Conservation (phyloP, 2,888 invertebrate species). For the Calliopum simillimum region DNA sequence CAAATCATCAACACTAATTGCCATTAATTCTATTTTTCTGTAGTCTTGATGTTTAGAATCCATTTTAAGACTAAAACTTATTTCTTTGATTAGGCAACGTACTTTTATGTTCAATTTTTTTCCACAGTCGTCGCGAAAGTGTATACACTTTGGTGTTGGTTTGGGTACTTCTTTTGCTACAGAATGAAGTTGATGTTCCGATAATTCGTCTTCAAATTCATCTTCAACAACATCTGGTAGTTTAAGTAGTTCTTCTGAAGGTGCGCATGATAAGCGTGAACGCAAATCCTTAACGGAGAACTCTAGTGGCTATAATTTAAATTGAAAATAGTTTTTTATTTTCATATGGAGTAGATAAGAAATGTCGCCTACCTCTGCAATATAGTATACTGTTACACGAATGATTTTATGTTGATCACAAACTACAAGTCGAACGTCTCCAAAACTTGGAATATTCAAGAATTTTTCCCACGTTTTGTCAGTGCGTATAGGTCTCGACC, state of each 20-base stretch:
- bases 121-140: constrained; percentile 52
- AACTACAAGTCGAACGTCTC: constrained; percentile 69
- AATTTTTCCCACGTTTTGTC: constrained; percentile 70
- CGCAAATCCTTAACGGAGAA: constrained; percentile 66
- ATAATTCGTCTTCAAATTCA: not conserved
- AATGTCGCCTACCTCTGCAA: constrained; percentile 55
- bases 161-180: constrained; percentile 35
- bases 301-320: constrained; percentile 57
- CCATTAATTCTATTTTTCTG: constrained; percentile 62
- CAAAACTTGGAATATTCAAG: constrained; percentile 71
- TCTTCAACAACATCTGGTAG: constrained; percentile 12
- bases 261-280: constrained; percentile 56
- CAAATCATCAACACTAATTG: constrained; percentile 62
- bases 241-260: constrained; percentile 11
- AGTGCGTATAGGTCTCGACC: constrained; percentile 70
- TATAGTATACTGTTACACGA: constrained; percentile 62
- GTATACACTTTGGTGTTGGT: constrained; percentile 50
- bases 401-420: constrained; percentile 64
- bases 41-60: constrained; percentile 55
- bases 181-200: constrained; percentile 18
- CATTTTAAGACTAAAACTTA: constrained; percentile 60
- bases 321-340: constrained; percentile 4
- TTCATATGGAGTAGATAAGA: too few species aligned
- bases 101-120: constrained; percentile 45
- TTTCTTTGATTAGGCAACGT: constrained; percentile 58